Evolutionary conservation across 2,888 invertebrate species (phyloP), one percentile per base, ranked within the genome.

Genomic region (Calliphora vomitoria): DNA sequence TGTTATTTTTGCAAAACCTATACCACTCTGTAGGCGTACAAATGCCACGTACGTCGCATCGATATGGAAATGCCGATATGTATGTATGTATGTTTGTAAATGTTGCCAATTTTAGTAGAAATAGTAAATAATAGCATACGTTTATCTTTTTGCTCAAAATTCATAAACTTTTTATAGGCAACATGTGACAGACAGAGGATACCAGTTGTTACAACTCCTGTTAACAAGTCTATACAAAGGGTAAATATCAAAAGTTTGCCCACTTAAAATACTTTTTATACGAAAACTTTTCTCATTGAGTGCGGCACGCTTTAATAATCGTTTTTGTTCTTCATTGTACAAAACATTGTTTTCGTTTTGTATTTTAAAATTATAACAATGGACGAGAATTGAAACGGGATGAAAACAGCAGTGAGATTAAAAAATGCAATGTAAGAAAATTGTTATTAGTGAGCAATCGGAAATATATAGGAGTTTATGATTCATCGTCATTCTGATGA

Each of bases 171-270:
- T 71, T 71, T 20, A 69, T 5, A 53, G 53, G 62, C 44, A 75
- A 75, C 47, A 62, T 75, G 60, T 75, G 25, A 25, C 25, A 25
- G 75, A 47, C 75, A 75, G 20, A 75, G 60, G 47, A 75, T 31
- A 31, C 62, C 31, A 75, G 60, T 75, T 62, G 47, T 60, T 75
- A 10, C 31, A 75, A 75, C 62, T 47, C 75, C 75, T 62, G 31
- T 62, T 62, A 60, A 60, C 47, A 75, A 62, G 25, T 62, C 62
- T 44, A 41, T 11, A n/a, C 62, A 47, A 47, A 47, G 62, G 18
- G 35, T 44, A 62, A 75, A 62, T 62, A 47, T 62, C n/a, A n/a
- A 44, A 44, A 75, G 47, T 75, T 62, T 50, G 13, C n/a, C 62
- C 47, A 75, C 25, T 62, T 62, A 47, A 47, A 44, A 47, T 10